These are phyloP conservation scores for Ispidina lecontei DNA, from an alignment of 2,797 vertebrate genomes.

Conservation along the genomic window DNA sequence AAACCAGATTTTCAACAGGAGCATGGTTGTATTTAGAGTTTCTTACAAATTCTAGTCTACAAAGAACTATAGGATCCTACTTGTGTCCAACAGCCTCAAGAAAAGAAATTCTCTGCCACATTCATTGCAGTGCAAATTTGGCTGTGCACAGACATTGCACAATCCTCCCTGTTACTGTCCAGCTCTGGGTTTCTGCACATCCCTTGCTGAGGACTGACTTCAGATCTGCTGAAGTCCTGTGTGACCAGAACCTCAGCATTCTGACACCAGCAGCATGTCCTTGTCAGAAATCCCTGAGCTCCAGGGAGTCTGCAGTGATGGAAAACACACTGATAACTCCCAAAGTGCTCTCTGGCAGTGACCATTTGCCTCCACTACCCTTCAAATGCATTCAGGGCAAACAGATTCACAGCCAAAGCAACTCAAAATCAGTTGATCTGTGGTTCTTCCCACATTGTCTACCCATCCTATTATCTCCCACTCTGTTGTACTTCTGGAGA, in stretches of 20 bases:
- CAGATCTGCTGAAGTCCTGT: not conserved
- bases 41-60: not conserved
- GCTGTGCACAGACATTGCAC: not conserved
- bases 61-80: not conserved
- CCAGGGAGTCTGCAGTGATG: not conserved
- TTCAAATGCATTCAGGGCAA: not conserved
- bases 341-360: not conserved
- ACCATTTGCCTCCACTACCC: not conserved
- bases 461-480: no score
- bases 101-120: not conserved
- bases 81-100: not conserved
- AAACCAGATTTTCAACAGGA: slow-evolving; percentile 51
- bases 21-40: not conserved
- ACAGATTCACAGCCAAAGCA: not conserved
- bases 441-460: not conserved
- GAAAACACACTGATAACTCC: not conserved
- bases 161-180: not conserved
- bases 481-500: not conserved
- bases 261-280: not conserved
- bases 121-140: not conserved
- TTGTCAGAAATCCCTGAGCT: not conserved
- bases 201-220: not conserved
- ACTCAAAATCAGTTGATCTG: not conserved
- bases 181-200: not conserved
- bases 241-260: not conserved